Evolutionary conservation across 92 coral and sea anemone genomes (phyloP).

Genomic region (Diadumene lineata): DNA sequence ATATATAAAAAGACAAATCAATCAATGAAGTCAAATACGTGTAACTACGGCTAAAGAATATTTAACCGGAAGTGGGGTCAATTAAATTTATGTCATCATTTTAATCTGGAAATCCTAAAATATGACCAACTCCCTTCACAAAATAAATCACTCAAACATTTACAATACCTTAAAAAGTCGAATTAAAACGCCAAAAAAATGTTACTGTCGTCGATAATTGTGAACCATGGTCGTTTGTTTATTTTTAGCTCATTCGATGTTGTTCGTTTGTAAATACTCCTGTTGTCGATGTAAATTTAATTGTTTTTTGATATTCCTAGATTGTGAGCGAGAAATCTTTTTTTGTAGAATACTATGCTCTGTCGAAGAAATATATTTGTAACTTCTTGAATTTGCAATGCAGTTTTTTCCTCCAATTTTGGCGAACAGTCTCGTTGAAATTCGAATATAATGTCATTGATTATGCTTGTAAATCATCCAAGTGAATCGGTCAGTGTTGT

Average conservation of each 20-base stretch:
- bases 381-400: too few species aligned
- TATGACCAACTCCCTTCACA: not conserved
- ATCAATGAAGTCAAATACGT: not conserved
- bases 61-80: constrained; percentile 31
- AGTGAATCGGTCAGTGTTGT: not conserved
- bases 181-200: not conserved
- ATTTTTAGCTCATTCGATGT: not conserved
- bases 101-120: constrained; percentile 13
- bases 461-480: not conserved
- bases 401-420: not conserved
- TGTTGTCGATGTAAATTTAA: constrained; percentile 33
- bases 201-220: too few species aligned
- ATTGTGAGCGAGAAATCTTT: not conserved
- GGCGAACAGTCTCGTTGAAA: not conserved
- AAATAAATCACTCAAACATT: too few species aligned
- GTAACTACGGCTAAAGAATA: not conserved
- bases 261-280: constrained; percentile 13
- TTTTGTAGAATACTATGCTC: not conserved
- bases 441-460: not conserved
- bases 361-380: too few species aligned
- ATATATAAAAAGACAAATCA: not conserved
- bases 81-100: not conserved
- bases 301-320: constrained; percentile 19
- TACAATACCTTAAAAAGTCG: constrained; percentile 7
- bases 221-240: too few species aligned